phyloP scores from a whole-genome alignment of 2,888 invertebrate genomes.

The Pheosia gnoma region DNA sequence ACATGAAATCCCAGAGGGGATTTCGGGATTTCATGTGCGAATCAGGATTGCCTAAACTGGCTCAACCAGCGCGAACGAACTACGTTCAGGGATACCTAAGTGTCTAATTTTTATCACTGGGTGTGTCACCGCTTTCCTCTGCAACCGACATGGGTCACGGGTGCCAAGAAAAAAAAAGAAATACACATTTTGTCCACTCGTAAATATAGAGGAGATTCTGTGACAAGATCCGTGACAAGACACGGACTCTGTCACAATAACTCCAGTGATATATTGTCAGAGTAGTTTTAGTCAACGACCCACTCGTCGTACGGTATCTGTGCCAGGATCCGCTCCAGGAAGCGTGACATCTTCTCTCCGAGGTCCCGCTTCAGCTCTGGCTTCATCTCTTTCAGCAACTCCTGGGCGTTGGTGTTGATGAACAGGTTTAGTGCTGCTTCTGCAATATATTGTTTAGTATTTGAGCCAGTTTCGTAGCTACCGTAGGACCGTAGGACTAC shows the following conservation, averaged over 20 bases:
- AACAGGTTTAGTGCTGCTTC: constrained; percentile 94
- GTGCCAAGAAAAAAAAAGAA: neutral
- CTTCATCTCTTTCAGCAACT: constrained; percentile 93
- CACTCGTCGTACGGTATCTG: constrained; percentile 92
- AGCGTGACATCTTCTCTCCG: constrained; percentile 89
- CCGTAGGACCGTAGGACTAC: no score
- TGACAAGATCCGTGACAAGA: neutral
- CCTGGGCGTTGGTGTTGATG: constrained; percentile 94
- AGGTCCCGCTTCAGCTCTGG: constrained; percentile 91
- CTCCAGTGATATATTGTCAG: neutral
- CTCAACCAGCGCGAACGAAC: no score
- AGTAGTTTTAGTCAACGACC: constrained; percentile 78
- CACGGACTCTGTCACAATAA: no score
- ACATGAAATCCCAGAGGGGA: no score
- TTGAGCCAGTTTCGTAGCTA: neutral
- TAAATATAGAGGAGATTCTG: no score
- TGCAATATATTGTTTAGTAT: constrained; percentile 57
- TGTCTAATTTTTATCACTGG: neutral
- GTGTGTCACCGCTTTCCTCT: no score
- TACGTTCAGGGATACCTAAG: no score
- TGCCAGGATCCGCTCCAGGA: constrained; percentile 89
- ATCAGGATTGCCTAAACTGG: no score
- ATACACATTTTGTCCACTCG: neutral
- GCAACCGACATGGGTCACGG: neutral
- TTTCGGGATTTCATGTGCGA: no score